Evolutionary conservation across 2,797 vertebrate genomes (phyloP).

Genomic region (Sylvia borin): DNA sequence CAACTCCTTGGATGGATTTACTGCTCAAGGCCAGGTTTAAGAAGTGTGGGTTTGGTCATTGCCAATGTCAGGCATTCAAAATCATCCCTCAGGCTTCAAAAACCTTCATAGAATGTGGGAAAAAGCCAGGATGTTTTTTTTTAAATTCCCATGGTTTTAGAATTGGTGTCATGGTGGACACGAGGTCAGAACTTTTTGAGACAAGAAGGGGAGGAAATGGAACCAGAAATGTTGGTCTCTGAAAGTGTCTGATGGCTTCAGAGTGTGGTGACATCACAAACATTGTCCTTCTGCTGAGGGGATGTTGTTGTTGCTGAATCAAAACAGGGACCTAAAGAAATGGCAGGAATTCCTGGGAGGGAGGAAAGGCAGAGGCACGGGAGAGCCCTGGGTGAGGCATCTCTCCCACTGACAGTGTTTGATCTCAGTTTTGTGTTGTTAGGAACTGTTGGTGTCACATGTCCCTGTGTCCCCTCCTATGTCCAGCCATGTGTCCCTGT

Average conservation of each 20-base stretch:
- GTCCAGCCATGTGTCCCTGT: background rate
- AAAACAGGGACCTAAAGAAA: background rate
- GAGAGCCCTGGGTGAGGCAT: background rate
- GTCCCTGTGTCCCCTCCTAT: background rate
- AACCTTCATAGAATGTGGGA: background rate
- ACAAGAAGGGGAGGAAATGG: background rate
- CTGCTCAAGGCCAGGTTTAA: background rate
- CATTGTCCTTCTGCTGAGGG: background rate
- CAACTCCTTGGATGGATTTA: background rate
- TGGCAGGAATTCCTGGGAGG: background rate
- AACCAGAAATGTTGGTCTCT: background rate
- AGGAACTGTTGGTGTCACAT: background rate
- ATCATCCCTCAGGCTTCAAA: background rate
- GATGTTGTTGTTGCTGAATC: background rate
- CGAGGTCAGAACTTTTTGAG: background rate
- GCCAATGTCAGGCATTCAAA: background rate
- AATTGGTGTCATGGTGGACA: background rate
- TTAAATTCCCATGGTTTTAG: background rate
- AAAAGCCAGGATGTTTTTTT: fast-evolving
- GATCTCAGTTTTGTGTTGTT: fast-evolving
- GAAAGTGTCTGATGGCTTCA: background rate
- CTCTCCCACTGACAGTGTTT: fast-evolving
- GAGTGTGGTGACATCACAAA: fast-evolving
- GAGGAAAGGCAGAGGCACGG: background rate
- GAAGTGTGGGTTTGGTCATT: background rate